Evolutionary conservation across 2,797 vertebrate genomes (phyloP).

Genomic region (Gymnoscopelus microlampas): DNA sequence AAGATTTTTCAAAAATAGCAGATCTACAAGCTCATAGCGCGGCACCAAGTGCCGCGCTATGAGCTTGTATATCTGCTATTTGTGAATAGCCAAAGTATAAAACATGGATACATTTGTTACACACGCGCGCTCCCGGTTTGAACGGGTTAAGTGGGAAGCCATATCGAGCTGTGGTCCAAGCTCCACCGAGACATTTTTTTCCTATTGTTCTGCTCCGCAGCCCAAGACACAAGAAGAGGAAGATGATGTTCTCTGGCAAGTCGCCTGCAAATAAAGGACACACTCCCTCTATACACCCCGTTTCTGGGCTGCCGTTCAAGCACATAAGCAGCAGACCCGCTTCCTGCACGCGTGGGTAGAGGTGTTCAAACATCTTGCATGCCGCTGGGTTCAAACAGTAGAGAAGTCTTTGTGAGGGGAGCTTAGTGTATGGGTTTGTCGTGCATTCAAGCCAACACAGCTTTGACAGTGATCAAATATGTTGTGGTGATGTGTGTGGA

Average conservation of each 20-base stretch:
- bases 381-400: conserved; percentile 60
- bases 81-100: no score
- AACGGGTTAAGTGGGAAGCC: neutral
- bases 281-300: conserved; percentile 52
- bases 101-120: no score
- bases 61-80: no score
- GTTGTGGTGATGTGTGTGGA: conserved; percentile 56
- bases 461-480: conserved; percentile 77
- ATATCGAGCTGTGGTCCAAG: conserved; percentile 52
- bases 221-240: conserved; percentile 38
- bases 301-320: conserved; percentile 74
- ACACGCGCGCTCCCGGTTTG: no score
- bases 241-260: conserved; percentile 56
- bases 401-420: conserved; percentile 59
- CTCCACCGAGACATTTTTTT: conserved; percentile 61
- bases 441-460: conserved; percentile 62
- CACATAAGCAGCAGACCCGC: conserved; percentile 60
- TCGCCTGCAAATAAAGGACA: conserved; percentile 66
- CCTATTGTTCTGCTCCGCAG: conserved; percentile 62
- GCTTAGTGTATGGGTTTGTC: conserved; percentile 66
- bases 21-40: no score
- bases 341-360: conserved; percentile 72
- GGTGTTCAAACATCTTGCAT: conserved; percentile 65
- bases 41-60: no score
- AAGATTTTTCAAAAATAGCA: no score